Evolutionary conservation across 2,113 vertebrate genomes (phyloP), one percentile per base, ranked within the genome.

Genomic region (Nyctibius bracteatus): DNA sequence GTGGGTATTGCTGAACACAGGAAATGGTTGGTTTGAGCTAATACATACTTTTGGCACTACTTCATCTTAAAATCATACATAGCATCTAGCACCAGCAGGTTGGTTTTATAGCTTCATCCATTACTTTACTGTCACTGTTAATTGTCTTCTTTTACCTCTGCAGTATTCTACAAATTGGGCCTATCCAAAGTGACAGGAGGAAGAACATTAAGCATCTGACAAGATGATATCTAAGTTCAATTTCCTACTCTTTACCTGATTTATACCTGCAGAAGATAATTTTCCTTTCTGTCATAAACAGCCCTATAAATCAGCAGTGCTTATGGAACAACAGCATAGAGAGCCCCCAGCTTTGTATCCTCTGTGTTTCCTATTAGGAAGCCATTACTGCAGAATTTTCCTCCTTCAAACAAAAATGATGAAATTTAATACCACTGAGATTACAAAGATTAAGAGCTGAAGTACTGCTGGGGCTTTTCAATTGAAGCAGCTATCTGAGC

Each of bases 181-280:
- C 99, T 99, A 99, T 99, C 99, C 99, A 99, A 99, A 99, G 99
- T 99, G 99, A 99, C 99, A 99, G 99, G 99, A 99, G 99, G 99
- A 99, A 99, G 99, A 99, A 99, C 99, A 99, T 99, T 99, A 99
- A 99, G 99, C 99, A 99, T 99, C 99, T 99, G 99, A 99, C 99
- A 99, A 99, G 99, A 99, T 99, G 99, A 99, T 99, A 99, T 99
- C 99, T 99, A 99, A 99, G 99, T 99, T 99, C 99, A 99, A 99
- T 99, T 99, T 99, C 99, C 99, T 99, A 98, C 99, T 99, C 99
- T 99, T 99, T 99, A 99, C 99, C 99, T 99, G 99, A 99, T 99
- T 99, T 99, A 99, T 99, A 99, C 99, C 99, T 99, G 99, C 99
- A 99, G 99, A 99, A 99, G 99, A 99, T 99, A 99, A 99, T 99